Evolutionary conservation across 2,888 invertebrate genomes (phyloP).

Genomic region (Mechanitis mazaeus): DNA sequence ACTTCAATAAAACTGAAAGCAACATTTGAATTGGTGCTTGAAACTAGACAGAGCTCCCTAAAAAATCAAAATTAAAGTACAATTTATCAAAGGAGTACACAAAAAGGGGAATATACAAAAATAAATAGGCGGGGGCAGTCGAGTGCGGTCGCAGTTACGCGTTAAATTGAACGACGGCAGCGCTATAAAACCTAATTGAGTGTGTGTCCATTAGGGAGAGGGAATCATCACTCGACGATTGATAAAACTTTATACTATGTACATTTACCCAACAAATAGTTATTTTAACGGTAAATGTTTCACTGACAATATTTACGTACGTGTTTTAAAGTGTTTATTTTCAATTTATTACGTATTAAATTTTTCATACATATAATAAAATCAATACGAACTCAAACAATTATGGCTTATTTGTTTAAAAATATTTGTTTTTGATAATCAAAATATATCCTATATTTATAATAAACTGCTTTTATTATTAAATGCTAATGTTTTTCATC

Average conservation of each 20-base stretch:
- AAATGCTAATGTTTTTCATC: no score
- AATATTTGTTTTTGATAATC: no score
- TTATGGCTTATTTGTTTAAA: no score
- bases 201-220: slow-evolving; percentile 64
- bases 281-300: slow-evolving; percentile 7
- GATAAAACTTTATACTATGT: slow-evolving; percentile 34
- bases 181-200: slow-evolving; percentile 72
- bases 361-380: no score
- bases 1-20: slow-evolving; percentile 13
- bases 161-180: slow-evolving; percentile 68
- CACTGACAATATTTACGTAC: background rate
- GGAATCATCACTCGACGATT: slow-evolving; percentile 46
- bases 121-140: slow-evolving; percentile 55
- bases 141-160: slow-evolving; percentile 64
- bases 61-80: slow-evolving; percentile 16
- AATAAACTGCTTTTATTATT: no score
- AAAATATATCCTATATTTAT: no score
- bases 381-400: no score
- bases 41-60: slow-evolving; percentile 6
- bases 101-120: slow-evolving; percentile 56
- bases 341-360: no score
- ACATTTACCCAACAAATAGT: slow-evolving; percentile 18
- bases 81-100: slow-evolving; percentile 28
- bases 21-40: slow-evolving; percentile 17
- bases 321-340: background rate